These are phyloP conservation scores for Cryptus armator DNA, from an alignment of 2,888 invertebrate species.

Conservation along the genomic window DNA sequence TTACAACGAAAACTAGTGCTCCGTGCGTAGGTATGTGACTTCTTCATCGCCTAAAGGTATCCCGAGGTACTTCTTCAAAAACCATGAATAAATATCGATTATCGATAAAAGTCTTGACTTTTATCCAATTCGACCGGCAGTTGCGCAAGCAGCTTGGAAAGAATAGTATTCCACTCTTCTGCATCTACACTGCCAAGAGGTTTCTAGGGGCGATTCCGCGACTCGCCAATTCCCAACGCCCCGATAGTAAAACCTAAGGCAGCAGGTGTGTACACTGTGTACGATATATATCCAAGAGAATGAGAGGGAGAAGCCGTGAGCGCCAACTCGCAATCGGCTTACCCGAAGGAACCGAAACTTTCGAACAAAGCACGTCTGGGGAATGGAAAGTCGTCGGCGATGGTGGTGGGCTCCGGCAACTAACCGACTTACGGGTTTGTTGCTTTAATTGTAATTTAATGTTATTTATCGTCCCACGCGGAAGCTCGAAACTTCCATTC, in stretches of 20 bases:
- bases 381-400: constrained; percentile 24
- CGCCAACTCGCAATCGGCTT: constrained; percentile 76
- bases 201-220: background rate
- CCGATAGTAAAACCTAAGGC: constrained; percentile 43
- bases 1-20: too few species aligned
- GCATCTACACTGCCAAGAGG: background rate
- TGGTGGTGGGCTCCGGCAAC: constrained; percentile 49
- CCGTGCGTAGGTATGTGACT: too few species aligned
- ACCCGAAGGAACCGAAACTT: constrained; percentile 69
- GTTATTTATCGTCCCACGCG: constrained; percentile 70
- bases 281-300: constrained; percentile 28
- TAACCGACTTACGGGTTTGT: constrained; percentile 69
- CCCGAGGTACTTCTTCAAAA: too few species aligned
- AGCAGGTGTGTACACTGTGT: constrained; percentile 40
- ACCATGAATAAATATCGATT: too few species aligned
- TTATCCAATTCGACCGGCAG: too few species aligned
- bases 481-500: constrained; percentile 67
- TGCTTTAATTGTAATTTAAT: constrained; percentile 74
- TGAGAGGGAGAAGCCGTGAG: constrained; percentile 52
- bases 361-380: constrained; percentile 64
- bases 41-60: background rate
- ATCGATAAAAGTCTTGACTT: too few species aligned
- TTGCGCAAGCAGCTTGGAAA: background rate
- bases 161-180: background rate
- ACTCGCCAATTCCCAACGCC: constrained; percentile 58